A percentile compares a stretch with the other conserved stretches of the same genome.
Conservation (phyloP, 2,888 invertebrate species). For the Cylindroiulus punctatus region DNA sequence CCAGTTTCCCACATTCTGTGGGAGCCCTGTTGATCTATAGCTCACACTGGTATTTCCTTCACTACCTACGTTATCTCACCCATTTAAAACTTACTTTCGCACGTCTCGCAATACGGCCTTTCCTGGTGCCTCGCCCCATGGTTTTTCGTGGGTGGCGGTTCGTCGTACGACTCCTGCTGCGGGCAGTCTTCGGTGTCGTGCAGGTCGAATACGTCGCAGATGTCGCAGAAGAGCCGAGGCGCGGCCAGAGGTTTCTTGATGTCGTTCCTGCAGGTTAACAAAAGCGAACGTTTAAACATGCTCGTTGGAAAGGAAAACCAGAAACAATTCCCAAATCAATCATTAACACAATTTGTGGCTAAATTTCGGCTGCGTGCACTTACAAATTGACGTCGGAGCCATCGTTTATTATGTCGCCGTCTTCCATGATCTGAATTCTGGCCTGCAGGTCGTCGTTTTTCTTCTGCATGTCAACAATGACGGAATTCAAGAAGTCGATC, state of each 20-base stretch:
- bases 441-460: constrained; percentile 87
- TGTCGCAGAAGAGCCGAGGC: constrained; percentile 94
- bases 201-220: constrained; percentile 94
- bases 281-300: neutral
- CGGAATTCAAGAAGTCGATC: constrained; percentile 89
- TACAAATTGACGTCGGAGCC: constrained; percentile 68
- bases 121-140: constrained; percentile 66
- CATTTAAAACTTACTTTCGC: constrained; percentile 77
- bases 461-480: constrained; percentile 94
- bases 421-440: constrained; percentile 82
- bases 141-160: constrained; percentile 69
- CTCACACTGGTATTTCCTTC: too few species aligned
- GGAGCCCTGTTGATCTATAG: too few species aligned
- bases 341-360: constrained; percentile 11
- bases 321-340: too few species aligned
- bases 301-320: constrained; percentile 13
- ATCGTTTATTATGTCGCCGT: constrained; percentile 68
- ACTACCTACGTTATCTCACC: too few species aligned
- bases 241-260: constrained; percentile 66
- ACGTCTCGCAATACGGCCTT: constrained; percentile 89
- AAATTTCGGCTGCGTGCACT: constrained; percentile 60
- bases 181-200: constrained; percentile 99
- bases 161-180: constrained; percentile 74
- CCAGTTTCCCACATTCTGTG: too few species aligned
- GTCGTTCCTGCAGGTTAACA: constrained; percentile 59